Evolutionary conservation across 2,888 invertebrate species (phyloP).

Genomic region (Machimus atricapillus): DNA sequence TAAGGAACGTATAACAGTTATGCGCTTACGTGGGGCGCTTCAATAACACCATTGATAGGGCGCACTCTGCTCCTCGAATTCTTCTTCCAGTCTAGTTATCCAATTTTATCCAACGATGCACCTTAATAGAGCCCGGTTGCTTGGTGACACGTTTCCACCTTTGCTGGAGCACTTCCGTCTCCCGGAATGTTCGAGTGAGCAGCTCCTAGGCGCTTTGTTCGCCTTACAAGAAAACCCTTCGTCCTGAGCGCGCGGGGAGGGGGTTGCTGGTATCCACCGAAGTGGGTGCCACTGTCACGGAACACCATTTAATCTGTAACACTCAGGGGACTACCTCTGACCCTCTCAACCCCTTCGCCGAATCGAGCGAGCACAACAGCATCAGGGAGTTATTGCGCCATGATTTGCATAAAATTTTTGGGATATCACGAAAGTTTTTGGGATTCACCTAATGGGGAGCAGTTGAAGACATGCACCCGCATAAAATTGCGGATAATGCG

Average conservation of each 20-base stretch:
- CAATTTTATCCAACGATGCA: slow-evolving; percentile 23
- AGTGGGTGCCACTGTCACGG: background rate
- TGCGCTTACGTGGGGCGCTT: background rate
- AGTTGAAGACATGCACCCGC: background rate
- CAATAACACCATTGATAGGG: background rate
- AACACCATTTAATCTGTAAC: slow-evolving; percentile 20
- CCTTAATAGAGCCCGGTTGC: slow-evolving; percentile 22
- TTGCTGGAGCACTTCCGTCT: background rate
- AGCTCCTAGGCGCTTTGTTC: background rate
- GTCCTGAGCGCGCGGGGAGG: background rate
- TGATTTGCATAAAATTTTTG: slow-evolving; percentile 31
- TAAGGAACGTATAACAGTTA: background rate
- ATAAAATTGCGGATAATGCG: slow-evolving; percentile 13
- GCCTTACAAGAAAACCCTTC: background rate
- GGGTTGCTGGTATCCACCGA: background rate
- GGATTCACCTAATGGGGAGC: slow-evolving; percentile 4
- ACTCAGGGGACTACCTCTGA: background rate
- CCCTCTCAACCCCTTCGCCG: background rate
- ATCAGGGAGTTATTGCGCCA: background rate
- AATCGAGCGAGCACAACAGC: background rate
- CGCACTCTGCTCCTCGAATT: background rate
- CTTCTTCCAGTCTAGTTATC: background rate
- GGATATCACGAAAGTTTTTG: background rate
- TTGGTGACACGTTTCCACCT: background rate
- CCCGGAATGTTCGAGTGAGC: background rate